Evolutionary conservation across 2,113 vertebrate genomes (phyloP), one percentile per base, ranked within the genome.

Genomic region (Corythoichthys intestinalis): DNA sequence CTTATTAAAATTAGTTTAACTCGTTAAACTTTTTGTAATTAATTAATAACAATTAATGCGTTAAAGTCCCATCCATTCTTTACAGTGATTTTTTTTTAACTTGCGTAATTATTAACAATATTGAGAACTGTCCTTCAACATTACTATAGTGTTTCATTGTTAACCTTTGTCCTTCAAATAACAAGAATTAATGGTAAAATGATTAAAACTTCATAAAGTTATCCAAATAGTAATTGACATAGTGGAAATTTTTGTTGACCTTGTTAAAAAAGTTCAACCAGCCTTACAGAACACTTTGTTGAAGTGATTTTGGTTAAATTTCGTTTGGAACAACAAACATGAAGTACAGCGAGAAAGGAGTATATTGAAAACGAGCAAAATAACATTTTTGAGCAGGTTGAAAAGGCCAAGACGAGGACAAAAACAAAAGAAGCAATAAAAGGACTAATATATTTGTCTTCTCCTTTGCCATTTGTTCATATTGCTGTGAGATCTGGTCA

Each of bases 401-500:
- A 35, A 62, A 71, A 69, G 60, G 44, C 11, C 0, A 10, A 44
- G 50, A 4, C 34, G 47, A 68, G 47, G n/a, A 2, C 17, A 66
- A 62, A 57, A 54, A 69, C 44, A 54, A 57, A 53, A 50, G 58
- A 71, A 62, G 66, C 70, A 66, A 75, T 48, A 49, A 61, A 49
- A 44, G 10, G 4, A 11, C 41, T 35, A 39, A 71, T 28, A 74
- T 66, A 52, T 56, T 60, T 15, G 34, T 6, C 20, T 68, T 46
- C 13, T 60, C 28, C 54, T 52, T 12, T 38, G 20, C 73, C 54
- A 60, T 65, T 34, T 34, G 1, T 37, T 59, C 15, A 71, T 80
- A 82, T 82, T 75, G 67, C 76, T 64, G 69, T 41, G 62, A 72
- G 73, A 80, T 74, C 67, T 61, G 57, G 48, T 61, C 37, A 48